A percentile compares a stretch with the other conserved stretches of the same genome.
These are phyloP conservation scores for Rhinella marina DNA, from an alignment of 2,797 vertebrate species.

Conservation along the genomic window DNA sequence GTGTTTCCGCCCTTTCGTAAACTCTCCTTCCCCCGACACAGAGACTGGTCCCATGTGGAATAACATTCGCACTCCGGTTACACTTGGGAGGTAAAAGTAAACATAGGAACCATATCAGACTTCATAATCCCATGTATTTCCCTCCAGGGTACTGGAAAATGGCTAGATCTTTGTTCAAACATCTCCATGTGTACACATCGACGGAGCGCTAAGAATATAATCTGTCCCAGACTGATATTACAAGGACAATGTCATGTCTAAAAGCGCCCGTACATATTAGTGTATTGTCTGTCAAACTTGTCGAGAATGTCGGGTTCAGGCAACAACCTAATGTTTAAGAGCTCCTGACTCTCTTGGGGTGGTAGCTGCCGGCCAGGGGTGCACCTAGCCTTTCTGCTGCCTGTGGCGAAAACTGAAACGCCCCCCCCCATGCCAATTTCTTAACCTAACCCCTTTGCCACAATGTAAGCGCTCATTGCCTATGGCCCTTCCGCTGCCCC, in stretches of 20 bases:
- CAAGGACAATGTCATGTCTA: not conserved
- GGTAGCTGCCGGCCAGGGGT: too few relatives aligned
- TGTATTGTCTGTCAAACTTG: too few relatives aligned
- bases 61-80: slow-evolving; percentile 11
- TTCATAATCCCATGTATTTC: slow-evolving; percentile 11
- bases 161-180: slow-evolving; percentile 28
- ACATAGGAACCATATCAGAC: not conserved
- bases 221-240: too few relatives aligned
- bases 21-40: not conserved
- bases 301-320: too few relatives aligned
- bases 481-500: too few relatives aligned
- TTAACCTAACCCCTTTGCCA: too few relatives aligned
- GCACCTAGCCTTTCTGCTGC: too few relatives aligned
- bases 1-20: slow-evolving; percentile 2
- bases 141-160: slow-evolving; percentile 29
- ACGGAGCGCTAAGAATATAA: not conserved
- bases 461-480: too few relatives aligned
- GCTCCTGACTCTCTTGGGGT: too few relatives aligned
- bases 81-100: not conserved
- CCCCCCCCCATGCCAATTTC: too few relatives aligned
- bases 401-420: too few relatives aligned
- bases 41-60: not conserved
- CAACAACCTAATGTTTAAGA: too few relatives aligned
- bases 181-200: slow-evolving; percentile 37
- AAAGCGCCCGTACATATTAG: not conserved